A percentile compares a stretch with the other conserved stretches of the same genome.
phyloP scores from a whole-genome alignment of 1,140 invertebrate species.

The Homarus americanus region DNA sequence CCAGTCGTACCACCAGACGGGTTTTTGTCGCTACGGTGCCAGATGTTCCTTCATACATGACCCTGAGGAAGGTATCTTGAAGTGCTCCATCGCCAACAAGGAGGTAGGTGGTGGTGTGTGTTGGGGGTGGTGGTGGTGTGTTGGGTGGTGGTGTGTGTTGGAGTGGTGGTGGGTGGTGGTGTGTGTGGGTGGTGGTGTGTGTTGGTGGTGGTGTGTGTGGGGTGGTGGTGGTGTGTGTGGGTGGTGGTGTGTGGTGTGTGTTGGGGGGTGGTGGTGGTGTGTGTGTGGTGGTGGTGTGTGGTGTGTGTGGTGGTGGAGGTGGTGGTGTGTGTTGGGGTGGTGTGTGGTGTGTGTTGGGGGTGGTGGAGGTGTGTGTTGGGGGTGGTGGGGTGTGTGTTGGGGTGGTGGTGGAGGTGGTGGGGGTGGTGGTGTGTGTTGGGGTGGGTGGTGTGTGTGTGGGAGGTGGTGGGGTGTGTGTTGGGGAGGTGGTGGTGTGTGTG shows the following conservation, averaged over 20 bases:
- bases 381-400: too few relatives aligned
- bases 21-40: conserved; percentile 75
- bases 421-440: neutral
- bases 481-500: too few relatives aligned
- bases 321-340: neutral
- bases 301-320: neutral
- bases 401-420: neutral
- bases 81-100: conserved; percentile 73
- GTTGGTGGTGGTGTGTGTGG: neutral
- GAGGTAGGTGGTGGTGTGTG: conserved; percentile 55
- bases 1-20: conserved; percentile 75
- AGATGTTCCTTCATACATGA: conserved; percentile 76
- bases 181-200: neutral
- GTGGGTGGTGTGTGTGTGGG: too few relatives aligned
- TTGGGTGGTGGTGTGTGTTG: neutral
- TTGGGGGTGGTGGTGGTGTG: neutral
- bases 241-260: neutral
- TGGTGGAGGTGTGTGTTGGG: neutral
- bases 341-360: neutral
- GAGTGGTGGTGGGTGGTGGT: neutral
- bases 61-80: conserved; percentile 73
- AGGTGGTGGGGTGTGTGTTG: too few relatives aligned
- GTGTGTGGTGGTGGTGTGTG: neutral
- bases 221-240: neutral
- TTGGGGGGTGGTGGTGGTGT: neutral